Base-by-base conservation (phyloP, 2,797 vertebrate species). In the Brachyrhaphis roseni region DNA sequence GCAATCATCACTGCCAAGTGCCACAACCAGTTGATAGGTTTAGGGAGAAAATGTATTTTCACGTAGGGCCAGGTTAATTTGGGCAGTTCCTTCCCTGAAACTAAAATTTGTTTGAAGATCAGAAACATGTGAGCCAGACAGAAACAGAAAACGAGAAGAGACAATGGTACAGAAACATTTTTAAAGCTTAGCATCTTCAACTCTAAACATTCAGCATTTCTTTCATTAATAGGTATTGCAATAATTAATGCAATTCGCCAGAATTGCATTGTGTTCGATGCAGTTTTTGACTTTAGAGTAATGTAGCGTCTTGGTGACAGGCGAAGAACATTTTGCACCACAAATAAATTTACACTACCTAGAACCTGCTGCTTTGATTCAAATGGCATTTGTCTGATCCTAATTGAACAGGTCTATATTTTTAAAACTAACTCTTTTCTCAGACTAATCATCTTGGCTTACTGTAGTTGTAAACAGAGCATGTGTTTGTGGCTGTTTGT, bases 391-490 rank as follows among this genome's bases (percentile, higher is more conserved):
- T 82, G 11, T 74, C 10, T 51, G 76, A 20, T 57, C 68, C 68
- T 45, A 80, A 18, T 31, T 78, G 76, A 80, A 72, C 77, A 68
- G 36, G 80, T 31, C 72, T 81, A 39, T 84, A 82, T 85, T 78
- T 86, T 84, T 86, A 13, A 59, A 86, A 84, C 74, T 28, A 74
- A 79, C 64, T 74, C 80, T 83, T 83, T 45, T 76, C 36, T 84
- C 49, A 81, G 34, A 80, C 75, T 80, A 74, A 90, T 88, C 75
- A 75, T 75, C 43, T 73, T 79, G 74, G 41, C 66, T 64, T 72
- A 75, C 26, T 47, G 71, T 77, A 78, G 81, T 78, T 85, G 77
- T 75, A 49, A 89, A 74, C 79, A 81, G 77, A 77, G 55, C 49
- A 13, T 79, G 59, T 76, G 81, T 83, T 18, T 76, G 78, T 83